phyloP scores from a whole-genome alignment of 1,140 invertebrate species.

The Macrotrachela quadricornifera region DNA sequence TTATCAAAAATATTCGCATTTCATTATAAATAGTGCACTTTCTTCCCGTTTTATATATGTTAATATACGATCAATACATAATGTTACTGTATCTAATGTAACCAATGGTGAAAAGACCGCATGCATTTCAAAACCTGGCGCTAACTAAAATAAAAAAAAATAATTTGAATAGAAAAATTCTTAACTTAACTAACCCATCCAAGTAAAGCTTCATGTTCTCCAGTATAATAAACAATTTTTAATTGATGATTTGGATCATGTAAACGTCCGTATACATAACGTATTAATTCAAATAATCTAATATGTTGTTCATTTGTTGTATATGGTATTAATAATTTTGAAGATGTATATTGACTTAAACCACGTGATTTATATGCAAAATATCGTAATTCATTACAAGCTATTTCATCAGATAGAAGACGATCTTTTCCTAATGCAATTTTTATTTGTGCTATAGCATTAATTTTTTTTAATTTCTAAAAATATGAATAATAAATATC shows the following conservation, averaged over 20 bases:
- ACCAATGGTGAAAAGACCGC: too few species aligned
- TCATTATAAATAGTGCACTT: too few species aligned
- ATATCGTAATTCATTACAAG: conserved; percentile 62
- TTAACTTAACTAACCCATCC: conserved; percentile 48
- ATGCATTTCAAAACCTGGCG: too few species aligned
- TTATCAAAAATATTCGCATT: too few species aligned
- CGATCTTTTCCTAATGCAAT: conserved; percentile 47
- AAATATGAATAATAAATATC: too few species aligned
- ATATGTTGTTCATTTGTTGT: conserved; percentile 33
- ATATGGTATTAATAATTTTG: conserved; percentile 50
- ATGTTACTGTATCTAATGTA: too few species aligned
- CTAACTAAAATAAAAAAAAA: too few species aligned
- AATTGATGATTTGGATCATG: conserved; percentile 54
- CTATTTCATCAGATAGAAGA: conserved; percentile 43
- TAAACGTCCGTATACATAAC: conserved; percentile 51
- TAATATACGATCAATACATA: too few species aligned
- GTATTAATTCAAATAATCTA: conserved; percentile 23
- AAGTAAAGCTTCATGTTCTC: conserved; percentile 58
- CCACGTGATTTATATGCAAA: conserved; percentile 79
- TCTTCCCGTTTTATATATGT: too few species aligned
- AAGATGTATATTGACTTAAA: conserved; percentile 66
- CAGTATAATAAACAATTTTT: conserved; percentile 64
- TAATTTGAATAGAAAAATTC: background rate
- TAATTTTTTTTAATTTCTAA: conserved; percentile 50
- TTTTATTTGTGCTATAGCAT: conserved; percentile 64